Conservation (phyloP, 1,140 invertebrate species). For the Hydropsyche tenuis region DNA sequence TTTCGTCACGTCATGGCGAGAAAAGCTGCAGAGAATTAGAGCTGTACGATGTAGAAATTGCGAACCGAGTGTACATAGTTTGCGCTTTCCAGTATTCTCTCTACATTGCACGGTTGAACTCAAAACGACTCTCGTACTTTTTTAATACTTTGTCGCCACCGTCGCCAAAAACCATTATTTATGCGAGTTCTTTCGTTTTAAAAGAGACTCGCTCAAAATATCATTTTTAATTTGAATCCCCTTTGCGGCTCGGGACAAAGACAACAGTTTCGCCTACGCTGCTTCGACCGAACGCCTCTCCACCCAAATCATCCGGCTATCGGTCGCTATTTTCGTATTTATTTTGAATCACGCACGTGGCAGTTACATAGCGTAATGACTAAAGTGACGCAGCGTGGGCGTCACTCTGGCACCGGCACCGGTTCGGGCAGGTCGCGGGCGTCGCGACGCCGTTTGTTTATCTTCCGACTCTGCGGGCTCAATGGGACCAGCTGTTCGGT, state of each 20-base stretch:
- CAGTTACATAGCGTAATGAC: neutral
- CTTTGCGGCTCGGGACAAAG: too few relatives aligned
- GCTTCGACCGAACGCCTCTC: neutral
- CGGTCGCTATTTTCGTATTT: neutral
- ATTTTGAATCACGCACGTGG: neutral
- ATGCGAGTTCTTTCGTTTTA: slow-evolving; percentile 15
- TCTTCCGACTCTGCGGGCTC: slow-evolving; percentile 2
- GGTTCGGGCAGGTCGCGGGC: slow-evolving; percentile 42
- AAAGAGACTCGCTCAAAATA: neutral
- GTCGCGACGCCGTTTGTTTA: slow-evolving; percentile 28
- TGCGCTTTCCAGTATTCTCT: slow-evolving; percentile 21
- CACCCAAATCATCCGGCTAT: neutral
- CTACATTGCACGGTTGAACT: slow-evolving; percentile 9
- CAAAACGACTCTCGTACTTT: slow-evolving; percentile 7
- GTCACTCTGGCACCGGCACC: slow-evolving; percentile 18
- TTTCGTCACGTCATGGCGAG: neutral
- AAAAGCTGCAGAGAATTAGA: slow-evolving; percentile 22
- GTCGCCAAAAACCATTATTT: slow-evolving; percentile 31
- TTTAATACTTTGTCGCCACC: slow-evolving; percentile 26
- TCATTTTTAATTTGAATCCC: neutral
- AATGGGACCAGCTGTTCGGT: slow-evolving; percentile 31
- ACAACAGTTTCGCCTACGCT: too few relatives aligned
- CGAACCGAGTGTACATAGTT: slow-evolving; percentile 22
- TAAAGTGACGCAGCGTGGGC: neutral
- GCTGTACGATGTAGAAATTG: neutral